These are phyloP conservation scores for Anguilla pacifica DNA, from an alignment of 2,797 vertebrate species.

Conservation along the genomic window DNA sequence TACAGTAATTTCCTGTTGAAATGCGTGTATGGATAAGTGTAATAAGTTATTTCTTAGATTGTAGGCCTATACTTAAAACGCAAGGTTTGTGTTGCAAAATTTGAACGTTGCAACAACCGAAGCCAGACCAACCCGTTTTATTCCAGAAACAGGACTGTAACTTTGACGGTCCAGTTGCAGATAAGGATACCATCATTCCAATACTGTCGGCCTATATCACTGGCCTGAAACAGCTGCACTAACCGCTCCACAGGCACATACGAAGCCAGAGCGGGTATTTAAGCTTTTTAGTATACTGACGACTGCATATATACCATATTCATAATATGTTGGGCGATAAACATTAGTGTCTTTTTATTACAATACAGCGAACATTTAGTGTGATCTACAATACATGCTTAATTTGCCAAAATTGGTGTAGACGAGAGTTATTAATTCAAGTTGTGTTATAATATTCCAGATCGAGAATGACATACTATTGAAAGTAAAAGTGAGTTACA, in stretches of 20 bases:
- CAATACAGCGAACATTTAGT: too few relatives aligned
- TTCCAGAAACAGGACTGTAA: background rate
- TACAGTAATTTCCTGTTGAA: background rate
- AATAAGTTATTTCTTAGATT: background rate
- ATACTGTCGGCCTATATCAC: background rate
- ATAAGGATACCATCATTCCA: background rate
- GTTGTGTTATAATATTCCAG: too few relatives aligned
- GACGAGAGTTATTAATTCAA: too few relatives aligned
- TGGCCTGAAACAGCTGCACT: background rate
- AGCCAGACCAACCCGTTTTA: background rate
- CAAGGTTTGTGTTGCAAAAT: background rate
- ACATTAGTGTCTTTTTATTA: too few relatives aligned
- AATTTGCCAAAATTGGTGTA: too few relatives aligned
- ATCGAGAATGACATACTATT: too few relatives aligned
- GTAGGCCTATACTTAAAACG: background rate
- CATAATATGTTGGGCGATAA: too few relatives aligned
- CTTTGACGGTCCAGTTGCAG: background rate
- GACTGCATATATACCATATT: too few relatives aligned
- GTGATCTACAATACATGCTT: too few relatives aligned
- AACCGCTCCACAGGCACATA: background rate
- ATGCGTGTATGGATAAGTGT: background rate
- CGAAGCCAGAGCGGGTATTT: too few relatives aligned
- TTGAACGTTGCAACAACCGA: background rate
- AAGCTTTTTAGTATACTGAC: too few relatives aligned
- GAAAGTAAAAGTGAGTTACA: too few relatives aligned